Evolutionary conservation across 2,113 vertebrate species (phyloP).

Genomic region (Osmerus eperlanus): DNA sequence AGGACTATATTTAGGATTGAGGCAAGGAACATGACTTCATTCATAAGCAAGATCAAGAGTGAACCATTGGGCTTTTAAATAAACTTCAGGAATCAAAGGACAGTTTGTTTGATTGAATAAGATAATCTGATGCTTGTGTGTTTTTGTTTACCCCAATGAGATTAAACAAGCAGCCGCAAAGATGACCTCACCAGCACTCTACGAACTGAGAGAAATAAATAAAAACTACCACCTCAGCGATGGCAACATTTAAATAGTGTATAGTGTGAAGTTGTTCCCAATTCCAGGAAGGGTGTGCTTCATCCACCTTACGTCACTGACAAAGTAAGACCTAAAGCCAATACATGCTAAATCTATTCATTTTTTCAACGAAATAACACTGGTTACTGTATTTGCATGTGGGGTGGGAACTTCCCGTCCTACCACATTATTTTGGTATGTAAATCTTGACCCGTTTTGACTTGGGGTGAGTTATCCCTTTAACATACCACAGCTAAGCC

Average conservation of each 20-base stretch:
- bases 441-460: no score
- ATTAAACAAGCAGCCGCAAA: background rate
- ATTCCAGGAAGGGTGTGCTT: no score
- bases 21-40: constrained; percentile 34
- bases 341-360: no score
- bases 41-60: constrained; percentile 6
- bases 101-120: background rate
- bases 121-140: background rate
- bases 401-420: no score
- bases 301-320: no score
- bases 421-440: no score
- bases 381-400: no score
- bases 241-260: no score
- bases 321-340: no score
- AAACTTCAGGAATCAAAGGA: background rate
- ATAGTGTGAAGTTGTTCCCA: no score
- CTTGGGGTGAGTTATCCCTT: constrained; percentile 4
- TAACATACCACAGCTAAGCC: constrained; percentile 28
- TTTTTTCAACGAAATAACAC: no score
- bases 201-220: background rate
- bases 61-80: constrained; percentile 5
- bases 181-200: background rate
- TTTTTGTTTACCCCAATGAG: background rate
- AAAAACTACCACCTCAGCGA: no score
- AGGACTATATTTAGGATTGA: constrained; percentile 46